Evolutionary conservation across 2,113 vertebrate genomes (phyloP), one percentile per base, ranked within the genome.

Genomic region (Grantiella picta): DNA sequence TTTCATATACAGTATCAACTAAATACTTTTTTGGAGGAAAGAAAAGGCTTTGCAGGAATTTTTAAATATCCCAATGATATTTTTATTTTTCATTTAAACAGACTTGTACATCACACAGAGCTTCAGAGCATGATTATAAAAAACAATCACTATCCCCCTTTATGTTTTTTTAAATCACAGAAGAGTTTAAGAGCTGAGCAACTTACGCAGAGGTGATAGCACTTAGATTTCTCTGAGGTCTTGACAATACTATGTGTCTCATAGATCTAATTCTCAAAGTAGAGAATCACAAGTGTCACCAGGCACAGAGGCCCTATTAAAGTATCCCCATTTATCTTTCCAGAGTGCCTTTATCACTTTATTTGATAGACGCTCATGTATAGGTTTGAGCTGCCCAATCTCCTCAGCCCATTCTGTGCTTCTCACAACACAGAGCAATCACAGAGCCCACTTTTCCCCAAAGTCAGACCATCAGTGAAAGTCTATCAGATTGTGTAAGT

Each of bases 31-130:
- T 45, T 59, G 4, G n/a, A 81, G 38, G 78, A 72, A 17, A 66
- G 57, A 72, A 73, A 72, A 82, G 38, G 28, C 69, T 64, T 89
- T 42, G 80, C 47, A 82, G 36, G 12, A 75, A 68, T 59, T 38
- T 49, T 94, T 82, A 94, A 86, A 75, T 93, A 94, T 85, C 36
- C 28, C 90, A 96, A 87, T 68, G 29, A 68, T 75, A 68, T 28
- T 92, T 94, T 96, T 96, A 95, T 96, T 96, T 50, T 89, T 95
- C 12, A 75, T 89, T 94, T 68, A 78, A 92, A 89, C 56, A 94
- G 49, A 89, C 61, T 87, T 84, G 31, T 84, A 95, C 96, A 96
- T 82, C 65, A 91, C 78, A 89, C 36, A 84, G 56, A 92, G 65
- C 60, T 89, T 76, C 91, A 91, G 2, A 71, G 84, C 57, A 85